phyloP scores from a whole-genome alignment of 2,113 vertebrate genomes.

The Eolophus roseicapilla region DNA sequence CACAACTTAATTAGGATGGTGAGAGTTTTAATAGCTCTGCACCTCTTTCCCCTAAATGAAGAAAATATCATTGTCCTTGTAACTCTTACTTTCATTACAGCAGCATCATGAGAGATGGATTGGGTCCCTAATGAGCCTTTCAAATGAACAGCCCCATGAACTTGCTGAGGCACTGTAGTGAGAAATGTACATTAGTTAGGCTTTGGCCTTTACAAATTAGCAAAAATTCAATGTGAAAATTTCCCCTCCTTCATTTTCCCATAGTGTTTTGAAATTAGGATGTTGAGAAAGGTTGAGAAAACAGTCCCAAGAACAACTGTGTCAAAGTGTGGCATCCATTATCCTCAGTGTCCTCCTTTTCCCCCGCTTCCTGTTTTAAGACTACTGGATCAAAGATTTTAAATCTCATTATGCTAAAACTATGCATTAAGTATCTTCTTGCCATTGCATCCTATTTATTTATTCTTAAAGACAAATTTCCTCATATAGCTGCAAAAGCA shows the following conservation, averaged over 20 bases:
- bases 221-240: not conserved
- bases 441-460: not conserved
- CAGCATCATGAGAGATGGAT: constrained; percentile 36
- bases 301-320: not conserved
- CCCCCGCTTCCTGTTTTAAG: not conserved
- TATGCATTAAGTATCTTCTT: not conserved
- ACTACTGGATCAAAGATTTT: not conserved
- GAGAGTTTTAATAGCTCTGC: constrained; percentile 23
- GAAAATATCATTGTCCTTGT: constrained; percentile 29
- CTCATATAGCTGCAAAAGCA: not conserved
- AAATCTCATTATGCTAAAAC: not conserved
- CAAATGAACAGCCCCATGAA: not conserved
- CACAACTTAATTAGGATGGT: constrained; percentile 37
- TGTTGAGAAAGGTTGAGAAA: not conserved
- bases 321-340: not conserved
- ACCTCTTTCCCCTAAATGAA: constrained; percentile 43
- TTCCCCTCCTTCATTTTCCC: not conserved
- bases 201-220: constrained; percentile 68
- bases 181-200: constrained; percentile 23
- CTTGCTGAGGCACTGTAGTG: not conserved
- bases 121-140: constrained; percentile 42
- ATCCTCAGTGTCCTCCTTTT: not conserved
- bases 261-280: not conserved
- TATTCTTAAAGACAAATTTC: not conserved
- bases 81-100: constrained; percentile 42